These are phyloP conservation scores for Plusia festucae DNA, from an alignment of 2,888 invertebrate species.

Conservation along the genomic window DNA sequence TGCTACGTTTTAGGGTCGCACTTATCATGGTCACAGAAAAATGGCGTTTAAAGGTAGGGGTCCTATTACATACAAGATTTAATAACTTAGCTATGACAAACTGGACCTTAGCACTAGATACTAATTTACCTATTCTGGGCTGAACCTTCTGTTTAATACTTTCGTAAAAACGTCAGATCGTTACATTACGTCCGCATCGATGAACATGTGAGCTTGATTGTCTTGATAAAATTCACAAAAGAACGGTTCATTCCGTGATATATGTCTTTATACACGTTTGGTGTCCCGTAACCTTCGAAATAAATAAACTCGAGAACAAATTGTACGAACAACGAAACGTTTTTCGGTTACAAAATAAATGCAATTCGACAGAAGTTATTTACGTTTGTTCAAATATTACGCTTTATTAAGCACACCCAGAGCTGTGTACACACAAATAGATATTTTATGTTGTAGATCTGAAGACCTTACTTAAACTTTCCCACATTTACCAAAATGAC, in stretches of 20 bases:
- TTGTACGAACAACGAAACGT: constrained; percentile 18
- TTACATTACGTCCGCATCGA: constrained; percentile 21
- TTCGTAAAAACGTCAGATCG: neutral
- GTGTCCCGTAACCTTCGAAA: constrained; percentile 14
- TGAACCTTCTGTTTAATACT: constrained; percentile 12
- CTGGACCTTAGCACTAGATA: too few species aligned
- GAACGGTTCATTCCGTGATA: constrained; percentile 31
- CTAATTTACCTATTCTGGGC: neutral
- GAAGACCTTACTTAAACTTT: too few species aligned
- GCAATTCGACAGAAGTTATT: neutral
- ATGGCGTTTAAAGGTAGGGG: constrained; percentile 4
- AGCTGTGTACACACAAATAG: too few species aligned
- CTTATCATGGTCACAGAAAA: constrained; percentile 34
- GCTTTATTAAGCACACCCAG: too few species aligned
- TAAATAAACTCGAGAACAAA: constrained; percentile 18
- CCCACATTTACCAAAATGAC: neutral
- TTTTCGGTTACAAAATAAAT: constrained; percentile 13
- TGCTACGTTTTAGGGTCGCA: constrained; percentile 51
- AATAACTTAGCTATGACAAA: neutral
- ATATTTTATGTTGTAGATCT: too few species aligned
- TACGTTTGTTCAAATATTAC: neutral
- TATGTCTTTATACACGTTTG: constrained; percentile 20
- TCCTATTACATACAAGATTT: neutral
- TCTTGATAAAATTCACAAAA: constrained; percentile 34
- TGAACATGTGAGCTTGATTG: constrained; percentile 5